Base-by-base conservation (phyloP, 2,113 vertebrate genomes). In the Marcusenius ussheri region DNA sequence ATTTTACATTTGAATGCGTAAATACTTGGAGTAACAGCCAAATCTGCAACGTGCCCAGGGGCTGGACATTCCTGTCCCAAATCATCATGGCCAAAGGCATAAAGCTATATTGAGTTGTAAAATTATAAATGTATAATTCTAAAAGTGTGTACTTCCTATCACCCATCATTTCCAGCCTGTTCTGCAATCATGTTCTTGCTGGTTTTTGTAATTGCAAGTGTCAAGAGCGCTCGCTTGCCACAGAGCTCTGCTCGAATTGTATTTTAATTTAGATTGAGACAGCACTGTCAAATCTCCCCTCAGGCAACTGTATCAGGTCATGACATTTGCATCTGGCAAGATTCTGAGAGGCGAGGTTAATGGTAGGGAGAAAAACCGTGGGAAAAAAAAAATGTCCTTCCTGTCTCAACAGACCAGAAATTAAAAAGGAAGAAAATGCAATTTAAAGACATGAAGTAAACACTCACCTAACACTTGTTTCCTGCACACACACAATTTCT, bases 371-470 rank as follows among this genome's bases (percentile, higher is more conserved):
- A 93, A 94, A 96, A 92, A 94, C 94, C 94, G 93, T 35, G 89
- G 95, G 96, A 96, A 94, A 95, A 56, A 39, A 97, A 96, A 95
- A 95, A 87, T 13, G 93, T 83, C 91, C 85, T 88, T 93, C 92
- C 91, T 92, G 91, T 93, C 92, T 93, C 90, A 93, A 94, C 93
- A 91, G 92, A 90, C 93, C 91, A 94, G 95, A 95, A 96, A 97
- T 97, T 97, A 96, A 96, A 94, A 96, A 95, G 95, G 94, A 96
- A 95, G 96, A 97, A 92, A 98, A 98, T 96, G 96, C 95, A 97
- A 97, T 98, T 98, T 98, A 96, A 96, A 97, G 96, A 96, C 96
- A 97, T 96, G 95, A 96, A 97, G 95, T 95, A 94, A 95, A 95
- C 97, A 96, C 95, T 96, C 96, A 96, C 94, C 94, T 95, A 95